phyloP scores from a whole-genome alignment of 2,888 invertebrate genomes.

The Arctia plantaginis region DNA sequence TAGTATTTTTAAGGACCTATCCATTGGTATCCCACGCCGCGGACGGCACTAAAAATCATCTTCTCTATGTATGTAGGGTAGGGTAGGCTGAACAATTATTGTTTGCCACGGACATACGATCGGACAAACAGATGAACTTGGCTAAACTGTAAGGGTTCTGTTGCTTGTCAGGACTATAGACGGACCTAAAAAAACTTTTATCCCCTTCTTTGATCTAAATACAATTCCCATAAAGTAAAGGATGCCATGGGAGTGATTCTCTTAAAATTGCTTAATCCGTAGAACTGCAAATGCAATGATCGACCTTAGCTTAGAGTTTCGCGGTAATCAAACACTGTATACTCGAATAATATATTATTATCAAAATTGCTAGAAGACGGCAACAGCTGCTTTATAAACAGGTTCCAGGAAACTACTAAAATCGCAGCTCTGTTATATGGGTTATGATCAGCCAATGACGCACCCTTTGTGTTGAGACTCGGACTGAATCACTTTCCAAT shows the following conservation, averaged over 20 bases:
- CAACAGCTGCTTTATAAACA: slow-evolving; percentile 37
- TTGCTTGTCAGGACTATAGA: background rate
- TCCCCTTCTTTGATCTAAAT: slow-evolving; percentile 16
- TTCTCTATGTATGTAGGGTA: background rate
- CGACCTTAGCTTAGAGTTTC: slow-evolving; percentile 21
- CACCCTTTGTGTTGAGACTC: slow-evolving; percentile 37
- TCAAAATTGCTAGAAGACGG: slow-evolving; percentile 36
- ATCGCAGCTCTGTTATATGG: slow-evolving; percentile 44
- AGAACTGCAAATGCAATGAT: slow-evolving; percentile 20
- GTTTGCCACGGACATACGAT: background rate
- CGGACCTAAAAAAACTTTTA: background rate
- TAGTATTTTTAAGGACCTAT: background rate
- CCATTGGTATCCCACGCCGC: background rate
- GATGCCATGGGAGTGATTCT: background rate
- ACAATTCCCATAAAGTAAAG: too few relatives aligned
- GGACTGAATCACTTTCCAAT: slow-evolving; percentile 57
- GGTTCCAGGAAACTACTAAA: slow-evolving; percentile 50
- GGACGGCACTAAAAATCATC: background rate
- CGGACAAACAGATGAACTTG: background rate
- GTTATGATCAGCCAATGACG: slow-evolving; percentile 51
- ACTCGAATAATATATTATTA: slow-evolving; percentile 16
- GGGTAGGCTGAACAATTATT: background rate
- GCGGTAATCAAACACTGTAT: slow-evolving; percentile 14
- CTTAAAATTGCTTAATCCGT: slow-evolving; percentile 20
- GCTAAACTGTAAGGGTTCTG: background rate